Percentiles rank a stretch among this genome's conserved stretches.
Conservation (phyloP, 2,113 vertebrate genomes). For the Egretta garzetta region DNA sequence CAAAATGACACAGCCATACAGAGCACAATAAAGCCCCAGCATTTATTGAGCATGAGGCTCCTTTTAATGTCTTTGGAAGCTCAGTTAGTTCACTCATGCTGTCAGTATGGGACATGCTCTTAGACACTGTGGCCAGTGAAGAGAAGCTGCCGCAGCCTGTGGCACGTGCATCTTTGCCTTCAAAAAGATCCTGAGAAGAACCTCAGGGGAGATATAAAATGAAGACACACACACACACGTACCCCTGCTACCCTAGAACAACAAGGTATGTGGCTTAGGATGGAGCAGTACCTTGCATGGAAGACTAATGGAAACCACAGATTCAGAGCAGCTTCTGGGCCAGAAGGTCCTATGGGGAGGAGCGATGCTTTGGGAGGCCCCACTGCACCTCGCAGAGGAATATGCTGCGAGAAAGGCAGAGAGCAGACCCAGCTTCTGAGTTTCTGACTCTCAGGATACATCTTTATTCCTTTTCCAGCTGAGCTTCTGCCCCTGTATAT, state of each 20-base stretch:
- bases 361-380: not conserved
- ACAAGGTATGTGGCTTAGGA: not conserved
- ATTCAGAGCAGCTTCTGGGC: not conserved
- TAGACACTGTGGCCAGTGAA: not conserved
- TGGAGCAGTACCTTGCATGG: not conserved
- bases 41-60: not conserved
- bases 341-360: not conserved
- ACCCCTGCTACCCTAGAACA: not conserved
- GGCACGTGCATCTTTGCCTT: not conserved
- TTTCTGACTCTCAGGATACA: not conserved
- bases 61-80: not conserved
- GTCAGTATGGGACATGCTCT: not conserved
- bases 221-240: not conserved
- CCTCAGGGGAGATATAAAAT: not conserved
- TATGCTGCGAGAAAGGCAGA: not conserved
- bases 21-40: not conserved
- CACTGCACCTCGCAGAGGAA: not conserved
- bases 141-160: not conserved
- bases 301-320: not conserved
- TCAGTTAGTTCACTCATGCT: not conserved
- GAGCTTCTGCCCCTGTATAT: not conserved
- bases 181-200: not conserved
- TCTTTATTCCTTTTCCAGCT: not conserved
- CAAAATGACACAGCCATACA: not conserved
- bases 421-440: not conserved